Conservation (phyloP, 2,113 vertebrate genomes). For the Paralichthys olivaceus region DNA sequence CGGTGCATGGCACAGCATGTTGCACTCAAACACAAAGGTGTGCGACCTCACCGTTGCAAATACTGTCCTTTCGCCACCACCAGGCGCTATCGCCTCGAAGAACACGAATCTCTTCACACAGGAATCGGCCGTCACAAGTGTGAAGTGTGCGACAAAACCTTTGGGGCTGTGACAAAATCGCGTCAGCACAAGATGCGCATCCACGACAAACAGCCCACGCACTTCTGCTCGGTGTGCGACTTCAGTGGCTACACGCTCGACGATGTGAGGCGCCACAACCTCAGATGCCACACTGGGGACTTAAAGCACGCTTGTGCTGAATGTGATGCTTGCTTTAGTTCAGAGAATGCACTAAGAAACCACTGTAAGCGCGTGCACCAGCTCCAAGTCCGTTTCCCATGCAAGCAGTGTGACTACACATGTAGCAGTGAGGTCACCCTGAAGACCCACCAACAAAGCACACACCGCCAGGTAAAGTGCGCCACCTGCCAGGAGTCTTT, state of each 20-base stretch:
- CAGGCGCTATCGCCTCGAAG: conserved; percentile 89
- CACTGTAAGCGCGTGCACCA: conserved; percentile 88
- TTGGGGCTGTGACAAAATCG: conserved; percentile 91
- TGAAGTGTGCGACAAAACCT: conserved; percentile 86
- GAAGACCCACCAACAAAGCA: conserved; percentile 84
- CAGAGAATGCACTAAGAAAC: conserved; percentile 90
- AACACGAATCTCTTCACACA: conserved; percentile 92
- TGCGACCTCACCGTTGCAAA: conserved; percentile 85
- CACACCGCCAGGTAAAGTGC: conserved; percentile 85
- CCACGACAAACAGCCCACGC: conserved; percentile 90
- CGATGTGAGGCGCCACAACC: conserved; percentile 89
- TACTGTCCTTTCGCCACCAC: conserved; percentile 93
- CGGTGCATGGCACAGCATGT: conserved; percentile 87
- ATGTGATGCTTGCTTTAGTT: conserved; percentile 91
- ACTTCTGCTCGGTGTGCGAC: conserved; percentile 91
- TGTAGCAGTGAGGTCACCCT: conserved; percentile 84
- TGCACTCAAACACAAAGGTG: conserved; percentile 88
- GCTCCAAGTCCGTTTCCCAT: conserved; percentile 72
- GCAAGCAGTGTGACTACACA: conserved; percentile 82
- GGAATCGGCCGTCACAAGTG: conserved; percentile 91
- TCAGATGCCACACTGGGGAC: conserved; percentile 90
- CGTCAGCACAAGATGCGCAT: conserved; percentile 89
- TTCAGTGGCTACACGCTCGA: conserved; percentile 91
- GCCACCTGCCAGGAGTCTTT: conserved; percentile 84
- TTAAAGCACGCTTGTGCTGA: conserved; percentile 83